Evolutionary conservation across 1,140 invertebrate species (phyloP), one percentile per base, ranked within the genome.

Genomic region (Telenomus remus): DNA sequence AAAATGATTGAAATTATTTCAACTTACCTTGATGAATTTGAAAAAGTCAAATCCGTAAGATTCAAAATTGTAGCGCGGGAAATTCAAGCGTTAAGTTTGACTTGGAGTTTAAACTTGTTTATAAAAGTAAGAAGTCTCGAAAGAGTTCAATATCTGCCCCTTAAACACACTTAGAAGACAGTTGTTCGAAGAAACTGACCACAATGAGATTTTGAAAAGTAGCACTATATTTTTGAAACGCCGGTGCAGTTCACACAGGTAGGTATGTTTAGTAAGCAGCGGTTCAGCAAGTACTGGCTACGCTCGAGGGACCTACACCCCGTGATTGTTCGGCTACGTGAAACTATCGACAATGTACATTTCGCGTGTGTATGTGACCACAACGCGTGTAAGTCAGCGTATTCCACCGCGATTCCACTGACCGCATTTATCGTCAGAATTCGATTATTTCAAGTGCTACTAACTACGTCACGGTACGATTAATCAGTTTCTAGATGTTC

Each of bases 401-500:
- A 73, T 76, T 66, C 63, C 49, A 12, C 39, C 43, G 61, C 68
- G 56, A 79, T 69, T 79, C 72, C 61, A 79, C 77, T 76, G 77
- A 79, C 72, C 72, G 77, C 70, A 39, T 73, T 79, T 64, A 53
- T 53, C 61, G 60, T 47, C 65, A 14, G 72, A 71, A 79, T 79
- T 79, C 71, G 66, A 79, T 76, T 79, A 75, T 59, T 79, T 68
- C 69, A 72, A 79, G 64, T 79, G 66, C 77, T 72, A 75, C 77
- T 72, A 64, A 79, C 63, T 55, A 79, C 75, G 75, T 73, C 69
- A 78, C 69, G 75, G 64, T 73, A 78, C 75, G 33, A 78, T 78
- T 78, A 78, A 70, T 78, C 57, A 55, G 57, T 61, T 61, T 71
- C 57, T 60, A 53, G 63, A 48, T 59, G 55, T 55, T 71, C 3